Evolutionary conservation across 2,888 invertebrate genomes (phyloP).

Genomic region (Cheiracanthium punctorium): DNA sequence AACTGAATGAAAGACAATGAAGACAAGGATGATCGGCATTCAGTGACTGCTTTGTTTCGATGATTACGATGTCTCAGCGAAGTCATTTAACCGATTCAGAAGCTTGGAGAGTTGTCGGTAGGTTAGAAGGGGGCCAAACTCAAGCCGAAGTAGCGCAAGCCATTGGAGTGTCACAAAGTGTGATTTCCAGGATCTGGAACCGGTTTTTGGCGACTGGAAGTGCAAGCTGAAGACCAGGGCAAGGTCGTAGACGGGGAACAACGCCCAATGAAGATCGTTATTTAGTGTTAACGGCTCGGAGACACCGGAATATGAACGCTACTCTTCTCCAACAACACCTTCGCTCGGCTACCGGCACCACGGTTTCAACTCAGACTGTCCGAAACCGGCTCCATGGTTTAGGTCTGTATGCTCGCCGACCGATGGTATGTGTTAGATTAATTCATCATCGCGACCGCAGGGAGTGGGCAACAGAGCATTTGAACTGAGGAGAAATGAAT

Average conservation of each 20-base stretch:
- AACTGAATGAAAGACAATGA: background rate
- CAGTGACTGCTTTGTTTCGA: background rate
- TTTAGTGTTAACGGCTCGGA: no score
- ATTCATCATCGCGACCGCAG: background rate
- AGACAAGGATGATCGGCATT: background rate
- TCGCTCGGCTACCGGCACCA: conserved; percentile 17
- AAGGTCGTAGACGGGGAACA: background rate
- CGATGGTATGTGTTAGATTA: background rate
- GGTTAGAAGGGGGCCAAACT: background rate
- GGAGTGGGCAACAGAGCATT: no score
- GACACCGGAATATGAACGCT: background rate
- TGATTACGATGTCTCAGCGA: conserved; percentile 1
- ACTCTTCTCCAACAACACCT: background rate
- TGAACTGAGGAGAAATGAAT: no score
- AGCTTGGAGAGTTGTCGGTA: conserved; percentile 5
- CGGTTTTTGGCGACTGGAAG: background rate
- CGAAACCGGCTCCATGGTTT: background rate
- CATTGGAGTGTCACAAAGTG: conserved; percentile 24
- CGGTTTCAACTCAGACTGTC: background rate
- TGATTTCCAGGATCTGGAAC: conserved; percentile 4
- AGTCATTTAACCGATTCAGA: conserved; percentile 23
- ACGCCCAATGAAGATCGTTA: background rate
- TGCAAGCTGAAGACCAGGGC: background rate
- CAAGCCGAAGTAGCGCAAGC: background rate
- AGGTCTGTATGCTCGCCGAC: conserved; percentile 9